Base-by-base conservation (phyloP, 2,888 invertebrate species). In the Noctua janthina region DNA sequence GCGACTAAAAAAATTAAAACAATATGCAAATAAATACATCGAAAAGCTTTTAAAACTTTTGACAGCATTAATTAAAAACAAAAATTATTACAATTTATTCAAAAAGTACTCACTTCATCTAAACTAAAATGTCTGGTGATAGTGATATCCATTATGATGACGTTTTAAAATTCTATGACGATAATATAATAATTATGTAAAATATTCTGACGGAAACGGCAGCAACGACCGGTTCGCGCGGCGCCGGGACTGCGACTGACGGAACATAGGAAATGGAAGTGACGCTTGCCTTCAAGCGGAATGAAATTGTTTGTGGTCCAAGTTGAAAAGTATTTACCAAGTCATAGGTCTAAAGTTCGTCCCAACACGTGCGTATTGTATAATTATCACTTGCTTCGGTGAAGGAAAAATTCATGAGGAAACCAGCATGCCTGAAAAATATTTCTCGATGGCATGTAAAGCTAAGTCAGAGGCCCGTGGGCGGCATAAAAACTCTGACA, bases 91-190 rank as follows among this genome's bases (percentile, higher is more conserved):
- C 4, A 17, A 17, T 29, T 64, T 15, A n/a, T 5, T 13, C 20
- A 35, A n/a, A 39, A 71, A 72, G 75, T 88, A 95, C 96, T 96
- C 84, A 97, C 97, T 92, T 97, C 97, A 81, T 97, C 97, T 86
- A 97, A 95, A 90, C 97, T 97, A 84, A 95, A 97, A 88, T 97
- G 97, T 89, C 97, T 95, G 3, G 96, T 97, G 35, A 97, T 94
- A 64, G 94, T 95, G 75, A 97, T 94, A 92, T 97, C 97, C 97
- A 97, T 97, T 87, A 91, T 93, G 76, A 75, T 49, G 46, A 86
- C 7, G 46, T 49, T 62, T 10, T 39, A 2, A 68, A 59, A 69
- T 80, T 78, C 46, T 46, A 79, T 43, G 74, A 29, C 20, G 56
- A 20, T 49, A 11, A 46, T 46, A 46, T 46, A 46, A 10, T 10